Base-by-base conservation (phyloP, 2,888 invertebrate species). In the Xylophagus ater region DNA sequence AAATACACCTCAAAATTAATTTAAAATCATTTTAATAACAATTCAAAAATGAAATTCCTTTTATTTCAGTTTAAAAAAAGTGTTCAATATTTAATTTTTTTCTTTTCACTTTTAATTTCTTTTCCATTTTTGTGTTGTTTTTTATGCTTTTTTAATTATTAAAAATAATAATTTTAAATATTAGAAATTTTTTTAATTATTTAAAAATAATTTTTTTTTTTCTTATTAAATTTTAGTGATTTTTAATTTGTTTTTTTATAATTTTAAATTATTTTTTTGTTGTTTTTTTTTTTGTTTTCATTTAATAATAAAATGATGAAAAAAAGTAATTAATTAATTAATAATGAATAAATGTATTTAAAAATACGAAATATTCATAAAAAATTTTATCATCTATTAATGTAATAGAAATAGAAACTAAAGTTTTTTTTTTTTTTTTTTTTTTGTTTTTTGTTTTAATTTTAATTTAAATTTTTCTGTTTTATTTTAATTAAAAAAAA, bases 321-420 rank as follows among this genome's bases (percentile, higher is more conserved):
- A 31, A 37, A 17, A 29, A 37, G 31, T 24, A 31, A 17, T 19
- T 37, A 17, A 17, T 30, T 12, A 24, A 37, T n/a, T n/a, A n/a
- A n/a, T n/a, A n/a, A n/a, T n/a, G n/a, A n/a, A n/a, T n/a, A 37
- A 31, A 31, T 37, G 37, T 37, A 37, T 37, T 37, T 24, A 37
- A 37, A 37, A 37, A 37, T 37, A 37, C 37, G 37, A 37, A 31
- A 30, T 17, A 23, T 13, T 31, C 31, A 31, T 23, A 30, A 29
- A 37, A 37, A 37, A 31, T 30, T 24, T 18, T 37, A 31, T 37
- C 37, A 37, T 37, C 37, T 37, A 37, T 37, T 37, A 37, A 37
- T 37, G 37, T 37, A 37, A 37, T 37, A 37, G 37, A 37, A n/a
- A 37, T 31, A 31, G 18, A 31, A 34, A 31, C 37, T 31, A 24